Evolutionary conservation across 2,113 vertebrate genomes (phyloP).

Genomic region (Scomber colias): DNA sequence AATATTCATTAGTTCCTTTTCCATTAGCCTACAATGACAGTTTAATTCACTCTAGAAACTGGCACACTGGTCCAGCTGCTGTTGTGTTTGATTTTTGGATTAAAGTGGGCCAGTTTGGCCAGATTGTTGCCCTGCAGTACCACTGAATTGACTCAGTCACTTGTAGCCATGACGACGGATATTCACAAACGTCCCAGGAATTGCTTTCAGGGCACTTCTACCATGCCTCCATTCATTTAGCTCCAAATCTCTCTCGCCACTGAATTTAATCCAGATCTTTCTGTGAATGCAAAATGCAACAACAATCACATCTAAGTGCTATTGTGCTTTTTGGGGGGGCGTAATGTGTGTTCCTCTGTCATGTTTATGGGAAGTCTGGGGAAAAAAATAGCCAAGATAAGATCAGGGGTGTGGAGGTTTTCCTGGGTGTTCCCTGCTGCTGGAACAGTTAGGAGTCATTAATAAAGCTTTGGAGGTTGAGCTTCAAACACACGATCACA

Average conservation of each 20-base stretch:
- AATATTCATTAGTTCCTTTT: constrained; percentile 29
- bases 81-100: constrained; percentile 48
- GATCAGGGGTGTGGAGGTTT: constrained; percentile 71
- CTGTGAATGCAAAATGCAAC: constrained; percentile 16
- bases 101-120: constrained; percentile 38
- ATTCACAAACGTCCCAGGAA: constrained; percentile 62
- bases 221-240: constrained; percentile 52
- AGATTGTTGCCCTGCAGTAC: constrained; percentile 38
- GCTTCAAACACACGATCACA: constrained; percentile 35
- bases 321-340: background rate
- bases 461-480: constrained; percentile 54
- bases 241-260: constrained; percentile 37
- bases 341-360: constrained; percentile 7
- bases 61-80: constrained; percentile 51
- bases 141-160: constrained; percentile 18
- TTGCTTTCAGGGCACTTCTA: constrained; percentile 50
- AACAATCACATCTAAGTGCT: background rate
- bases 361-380: constrained; percentile 56
- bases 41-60: constrained; percentile 44
- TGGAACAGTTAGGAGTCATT: constrained; percentile 55
- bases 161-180: constrained; percentile 57
- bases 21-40: constrained; percentile 6
- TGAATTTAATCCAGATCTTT: constrained; percentile 24
- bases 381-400: constrained; percentile 55
- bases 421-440: constrained; percentile 66